Percentiles rank a stretch among this genome's conserved stretches.
Conservation (phyloP, 2,113 vertebrate species). For the Sminthopsis crassicaudata region DNA sequence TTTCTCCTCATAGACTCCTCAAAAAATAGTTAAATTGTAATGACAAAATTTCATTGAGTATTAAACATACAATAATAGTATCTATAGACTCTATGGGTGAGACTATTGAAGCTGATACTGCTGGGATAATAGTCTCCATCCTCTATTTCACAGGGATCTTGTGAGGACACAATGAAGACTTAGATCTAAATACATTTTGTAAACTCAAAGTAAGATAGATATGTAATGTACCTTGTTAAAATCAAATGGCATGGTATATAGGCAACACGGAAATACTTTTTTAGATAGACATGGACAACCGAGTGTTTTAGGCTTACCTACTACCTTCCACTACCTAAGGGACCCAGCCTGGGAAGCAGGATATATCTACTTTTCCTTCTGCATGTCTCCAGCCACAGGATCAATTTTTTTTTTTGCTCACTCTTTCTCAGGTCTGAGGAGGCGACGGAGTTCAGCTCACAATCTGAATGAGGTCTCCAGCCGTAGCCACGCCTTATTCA, state of each 20-base stretch:
- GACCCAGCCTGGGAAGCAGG: neutral
- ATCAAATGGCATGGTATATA: neutral
- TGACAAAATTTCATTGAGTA: neutral
- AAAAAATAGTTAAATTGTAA: neutral
- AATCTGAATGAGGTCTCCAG: constrained; percentile 86
- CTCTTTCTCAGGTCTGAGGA: constrained; percentile 79
- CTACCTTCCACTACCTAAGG: neutral
- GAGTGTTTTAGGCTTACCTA: neutral
- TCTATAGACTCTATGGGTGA: neutral
- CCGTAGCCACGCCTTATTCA: constrained; percentile 86
- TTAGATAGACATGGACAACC: neutral
- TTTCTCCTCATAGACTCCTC: neutral
- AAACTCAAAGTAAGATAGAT: neutral
- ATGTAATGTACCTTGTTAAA: neutral
- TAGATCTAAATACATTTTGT: neutral
- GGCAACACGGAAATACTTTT: neutral
- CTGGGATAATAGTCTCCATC: neutral
- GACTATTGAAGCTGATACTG: neutral
- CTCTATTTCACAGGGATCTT: neutral
- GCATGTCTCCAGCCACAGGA: neutral
- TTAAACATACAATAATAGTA: neutral
- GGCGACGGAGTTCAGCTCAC: constrained; percentile 81
- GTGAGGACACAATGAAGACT: neutral
- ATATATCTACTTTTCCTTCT: neutral
- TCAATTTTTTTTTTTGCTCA: neutral